Percentiles rank a stretch among this genome's conserved stretches.
phyloP scores from a whole-genome alignment of 2,888 invertebrate species.

The Acleris literana region DNA sequence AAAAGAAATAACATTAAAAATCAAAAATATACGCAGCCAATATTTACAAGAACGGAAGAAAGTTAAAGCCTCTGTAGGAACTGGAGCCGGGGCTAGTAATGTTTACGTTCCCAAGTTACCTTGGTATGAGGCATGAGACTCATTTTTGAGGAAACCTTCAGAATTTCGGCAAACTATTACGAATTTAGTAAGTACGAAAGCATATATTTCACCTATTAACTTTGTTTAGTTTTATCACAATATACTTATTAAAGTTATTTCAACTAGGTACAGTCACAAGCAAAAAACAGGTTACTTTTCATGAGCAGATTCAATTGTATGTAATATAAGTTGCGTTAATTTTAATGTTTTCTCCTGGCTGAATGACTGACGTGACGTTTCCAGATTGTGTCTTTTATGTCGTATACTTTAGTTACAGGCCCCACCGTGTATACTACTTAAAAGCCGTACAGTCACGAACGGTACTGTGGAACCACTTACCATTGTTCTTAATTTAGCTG shows the following conservation, averaged over 20 bases:
- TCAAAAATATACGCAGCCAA: conserved; percentile 20
- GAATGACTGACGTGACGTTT: conserved; percentile 10
- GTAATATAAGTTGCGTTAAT: no score
- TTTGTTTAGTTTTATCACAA: no score
- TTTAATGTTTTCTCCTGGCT: background rate
- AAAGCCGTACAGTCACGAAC: background rate
- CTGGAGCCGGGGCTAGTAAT: conserved; percentile 8
- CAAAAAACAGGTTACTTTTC: no score
- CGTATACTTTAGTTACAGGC: conserved; percentile 1
- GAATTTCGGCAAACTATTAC: conserved; percentile 14
- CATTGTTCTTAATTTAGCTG: conserved; percentile 5
- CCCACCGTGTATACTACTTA: background rate
- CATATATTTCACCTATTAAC: no score
- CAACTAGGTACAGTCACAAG: no score
- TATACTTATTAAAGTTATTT: no score
- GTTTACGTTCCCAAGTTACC: background rate
- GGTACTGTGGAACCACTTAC: conserved; percentile 3
- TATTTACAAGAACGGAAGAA: conserved; percentile 4
- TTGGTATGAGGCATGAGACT: conserved; percentile 12
- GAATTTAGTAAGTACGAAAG: conserved; percentile 9
- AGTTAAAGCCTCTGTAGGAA: conserved; percentile 9
- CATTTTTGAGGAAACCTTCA: conserved; percentile 19
- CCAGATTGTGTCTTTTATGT: conserved; percentile 1
- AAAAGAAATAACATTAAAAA: conserved; percentile 17
- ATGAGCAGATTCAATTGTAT: no score